A percentile compares a stretch with the other conserved stretches of the same genome.
phyloP scores from a whole-genome alignment of 1,140 invertebrate genomes.

The Cylas formicarius region DNA sequence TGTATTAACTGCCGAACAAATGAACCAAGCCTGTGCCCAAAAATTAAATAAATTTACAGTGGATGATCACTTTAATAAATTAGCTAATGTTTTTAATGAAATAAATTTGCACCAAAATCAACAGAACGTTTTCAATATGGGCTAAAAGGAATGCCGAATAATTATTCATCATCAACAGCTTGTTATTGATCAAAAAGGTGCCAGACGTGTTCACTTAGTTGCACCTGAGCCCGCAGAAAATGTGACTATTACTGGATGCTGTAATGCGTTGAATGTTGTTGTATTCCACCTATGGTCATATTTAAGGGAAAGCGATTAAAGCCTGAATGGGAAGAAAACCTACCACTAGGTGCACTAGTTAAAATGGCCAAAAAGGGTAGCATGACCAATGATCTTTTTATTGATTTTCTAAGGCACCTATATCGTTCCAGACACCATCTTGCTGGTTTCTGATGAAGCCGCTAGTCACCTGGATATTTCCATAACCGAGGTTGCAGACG shows the following conservation, averaged over 20 bases:
- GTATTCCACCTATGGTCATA: constrained; percentile 32
- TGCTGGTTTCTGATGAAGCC: constrained; percentile 40
- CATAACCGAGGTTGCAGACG: constrained; percentile 33
- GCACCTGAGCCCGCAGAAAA: constrained; percentile 41
- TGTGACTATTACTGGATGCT: constrained; percentile 39
- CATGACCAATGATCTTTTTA: constrained; percentile 38
- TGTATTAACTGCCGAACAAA: too few relatives aligned
- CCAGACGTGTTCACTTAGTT: constrained; percentile 38
- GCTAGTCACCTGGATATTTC: constrained; percentile 33
- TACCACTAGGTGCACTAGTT: constrained; percentile 32
- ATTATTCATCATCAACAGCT: constrained; percentile 34
- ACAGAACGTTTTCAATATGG: too few relatives aligned
- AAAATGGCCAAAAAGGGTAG: constrained; percentile 37
- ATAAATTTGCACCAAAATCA: too few relatives aligned
- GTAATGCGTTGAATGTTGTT: constrained; percentile 33
- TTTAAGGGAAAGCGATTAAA: constrained; percentile 37
- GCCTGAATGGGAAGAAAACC: constrained; percentile 31
- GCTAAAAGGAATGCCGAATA: constrained; percentile 38
- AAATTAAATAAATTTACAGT: too few relatives aligned
- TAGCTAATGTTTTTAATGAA: too few relatives aligned
- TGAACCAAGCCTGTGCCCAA: too few relatives aligned
- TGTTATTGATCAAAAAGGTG: constrained; percentile 38
- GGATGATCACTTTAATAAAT: too few relatives aligned
- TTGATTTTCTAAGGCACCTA: constrained; percentile 39
- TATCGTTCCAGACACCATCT: constrained; percentile 27